Percentiles rank a stretch among this genome's conserved stretches.
Evolutionary conservation across 2,113 vertebrate genomes (phyloP).

Genomic region (Tragelaphus imberbis): DNA sequence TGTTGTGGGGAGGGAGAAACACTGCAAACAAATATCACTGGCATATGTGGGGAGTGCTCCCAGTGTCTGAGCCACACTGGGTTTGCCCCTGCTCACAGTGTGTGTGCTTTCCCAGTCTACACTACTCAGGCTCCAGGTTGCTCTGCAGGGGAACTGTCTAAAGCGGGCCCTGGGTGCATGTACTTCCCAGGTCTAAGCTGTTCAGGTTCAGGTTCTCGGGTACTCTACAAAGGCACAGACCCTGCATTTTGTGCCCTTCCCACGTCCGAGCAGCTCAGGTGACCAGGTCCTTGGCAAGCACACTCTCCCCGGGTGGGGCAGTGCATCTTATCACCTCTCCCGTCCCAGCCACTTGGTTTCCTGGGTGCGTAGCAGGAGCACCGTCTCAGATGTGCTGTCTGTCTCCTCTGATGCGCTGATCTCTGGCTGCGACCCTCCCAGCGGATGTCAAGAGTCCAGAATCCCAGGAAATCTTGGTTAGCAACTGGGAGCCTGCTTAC

Average conservation of each 20-base stretch:
- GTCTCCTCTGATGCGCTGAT: not conserved
- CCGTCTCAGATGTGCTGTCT: not conserved
- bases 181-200: not conserved
- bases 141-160: not conserved
- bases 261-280: not conserved
- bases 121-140: not conserved
- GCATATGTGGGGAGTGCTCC: rapidly evolving
- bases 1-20: not conserved
- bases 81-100: rapidly evolving
- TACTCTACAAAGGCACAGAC: not conserved
- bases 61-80: not conserved
- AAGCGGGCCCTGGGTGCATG: not conserved
- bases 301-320: not conserved
- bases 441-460: rapidly evolving
- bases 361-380: rapidly evolving
- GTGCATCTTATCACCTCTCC: not conserved
- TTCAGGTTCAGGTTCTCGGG: not conserved
- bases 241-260: not conserved
- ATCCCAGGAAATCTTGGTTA: not conserved
- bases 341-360: rapidly evolving
- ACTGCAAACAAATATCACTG: not conserved
- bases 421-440: not conserved
- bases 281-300: not conserved
- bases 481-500: not conserved
- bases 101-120: not conserved